Conservation (phyloP, 2,113 vertebrate species). For the Cinclus mexicanus region DNA sequence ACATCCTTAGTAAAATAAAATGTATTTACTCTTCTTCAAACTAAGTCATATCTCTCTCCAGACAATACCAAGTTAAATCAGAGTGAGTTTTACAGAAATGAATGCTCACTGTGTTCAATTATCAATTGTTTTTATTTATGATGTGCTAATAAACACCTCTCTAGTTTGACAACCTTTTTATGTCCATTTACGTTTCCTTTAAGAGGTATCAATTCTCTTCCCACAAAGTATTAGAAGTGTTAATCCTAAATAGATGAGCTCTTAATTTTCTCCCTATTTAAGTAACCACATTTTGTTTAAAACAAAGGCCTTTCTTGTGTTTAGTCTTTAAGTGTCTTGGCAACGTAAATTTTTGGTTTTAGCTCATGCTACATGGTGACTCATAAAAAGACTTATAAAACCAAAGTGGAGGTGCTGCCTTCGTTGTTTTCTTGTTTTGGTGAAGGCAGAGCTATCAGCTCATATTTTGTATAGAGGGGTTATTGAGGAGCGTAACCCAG, state of each 20-base stretch:
- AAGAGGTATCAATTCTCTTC: background rate
- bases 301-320: background rate
- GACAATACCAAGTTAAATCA: background rate
- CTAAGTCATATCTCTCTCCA: background rate
- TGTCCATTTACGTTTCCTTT: background rate
- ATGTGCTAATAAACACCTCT: background rate
- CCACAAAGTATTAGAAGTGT: background rate
- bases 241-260: background rate
- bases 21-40: background rate
- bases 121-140: background rate
- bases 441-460: background rate
- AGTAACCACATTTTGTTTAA: background rate
- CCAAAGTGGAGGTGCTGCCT: background rate
- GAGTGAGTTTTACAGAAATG: background rate
- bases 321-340: background rate
- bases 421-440: background rate
- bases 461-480: accelerated
- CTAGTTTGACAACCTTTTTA: background rate
- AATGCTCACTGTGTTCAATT: background rate
- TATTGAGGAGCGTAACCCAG: background rate
- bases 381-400: background rate
- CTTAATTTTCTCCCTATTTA: background rate
- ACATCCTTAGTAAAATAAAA: background rate
- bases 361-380: background rate
- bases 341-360: background rate